Evolutionary conservation across 2,888 invertebrate genomes (phyloP).

Genomic region (Phlogophora meticulosa): DNA sequence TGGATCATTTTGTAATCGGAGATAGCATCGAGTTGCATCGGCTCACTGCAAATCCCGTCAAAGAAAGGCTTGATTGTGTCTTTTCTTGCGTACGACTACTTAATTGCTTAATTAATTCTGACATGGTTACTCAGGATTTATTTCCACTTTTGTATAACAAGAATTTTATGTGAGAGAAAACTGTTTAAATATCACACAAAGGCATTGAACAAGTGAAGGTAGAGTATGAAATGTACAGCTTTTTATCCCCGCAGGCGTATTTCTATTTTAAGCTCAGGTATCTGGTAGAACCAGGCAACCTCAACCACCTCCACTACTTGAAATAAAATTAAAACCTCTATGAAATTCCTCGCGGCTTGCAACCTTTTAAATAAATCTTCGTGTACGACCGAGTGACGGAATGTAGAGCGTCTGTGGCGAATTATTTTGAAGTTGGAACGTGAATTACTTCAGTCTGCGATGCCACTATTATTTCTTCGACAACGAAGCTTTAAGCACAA

Average conservation of each 20-base stretch:
- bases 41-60: constrained; percentile 71
- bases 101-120: constrained; percentile 81
- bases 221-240: constrained; percentile 76
- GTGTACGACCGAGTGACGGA: constrained; percentile 56
- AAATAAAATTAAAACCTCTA: constrained; percentile 81
- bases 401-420: constrained; percentile 61
- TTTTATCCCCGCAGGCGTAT: constrained; percentile 73
- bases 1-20: constrained; percentile 74
- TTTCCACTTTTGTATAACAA: constrained; percentile 67
- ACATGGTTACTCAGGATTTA: constrained; percentile 76
- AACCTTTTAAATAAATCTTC: constrained; percentile 69
- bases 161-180: constrained; percentile 67
- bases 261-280: constrained; percentile 82
- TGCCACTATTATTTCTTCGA: constrained; percentile 42
- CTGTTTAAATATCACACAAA: constrained; percentile 55
- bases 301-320: constrained; percentile 68
- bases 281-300: constrained; percentile 74
- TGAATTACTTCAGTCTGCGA: constrained; percentile 40
- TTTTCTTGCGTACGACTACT: constrained; percentile 73
- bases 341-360: constrained; percentile 75
- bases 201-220: constrained; percentile 63
- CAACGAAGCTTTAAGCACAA: constrained; percentile 40
- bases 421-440: constrained; percentile 56
- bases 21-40: constrained; percentile 66
- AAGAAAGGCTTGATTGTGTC: constrained; percentile 76